phyloP scores from a whole-genome alignment of 2,113 vertebrate genomes.

The Octodon degus region DNA sequence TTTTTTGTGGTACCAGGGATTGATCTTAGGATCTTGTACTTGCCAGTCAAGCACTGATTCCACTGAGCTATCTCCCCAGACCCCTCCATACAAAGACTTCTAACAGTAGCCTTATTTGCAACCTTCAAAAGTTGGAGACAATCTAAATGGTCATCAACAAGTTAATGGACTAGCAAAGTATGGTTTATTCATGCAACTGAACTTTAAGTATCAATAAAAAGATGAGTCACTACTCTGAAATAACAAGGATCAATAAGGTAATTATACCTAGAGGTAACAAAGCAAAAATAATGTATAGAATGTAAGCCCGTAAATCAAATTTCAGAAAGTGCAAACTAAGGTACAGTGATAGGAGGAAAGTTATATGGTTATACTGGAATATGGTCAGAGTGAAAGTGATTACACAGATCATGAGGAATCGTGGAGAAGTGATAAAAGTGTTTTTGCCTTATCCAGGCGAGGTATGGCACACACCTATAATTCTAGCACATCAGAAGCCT shows the following conservation, averaged over 20 bases:
- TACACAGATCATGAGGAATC: not conserved
- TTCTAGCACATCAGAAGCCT: not conserved
- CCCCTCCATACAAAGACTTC: not conserved
- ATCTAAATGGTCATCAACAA: not conserved
- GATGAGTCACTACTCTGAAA: not conserved
- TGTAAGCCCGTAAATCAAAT: not conserved
- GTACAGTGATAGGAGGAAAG: not conserved
- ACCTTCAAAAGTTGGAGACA: slow-evolving; percentile 23
- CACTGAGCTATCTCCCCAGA: too few species aligned
- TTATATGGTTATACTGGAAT: not conserved
- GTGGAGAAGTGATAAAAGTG: not conserved
- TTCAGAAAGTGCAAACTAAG: not conserved
- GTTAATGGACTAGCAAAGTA: slow-evolving; percentile 1
- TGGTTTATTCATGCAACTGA: not conserved
- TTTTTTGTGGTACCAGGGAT: too few species aligned
- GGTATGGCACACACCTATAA: not conserved
- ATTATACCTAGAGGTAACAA: slow-evolving; percentile 30
- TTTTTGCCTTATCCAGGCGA: not conserved
- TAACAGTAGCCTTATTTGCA: not conserved
- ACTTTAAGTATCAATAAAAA: not conserved
- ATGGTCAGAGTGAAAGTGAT: not conserved
- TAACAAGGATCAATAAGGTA: not conserved
- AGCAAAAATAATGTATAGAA: not conserved
- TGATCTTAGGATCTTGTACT: too few species aligned
- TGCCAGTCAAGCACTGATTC: too few species aligned